Percentiles rank a stretch among this genome's conserved stretches.
Conservation (phyloP, 2,888 invertebrate species). For the Salticus scenicus region DNA sequence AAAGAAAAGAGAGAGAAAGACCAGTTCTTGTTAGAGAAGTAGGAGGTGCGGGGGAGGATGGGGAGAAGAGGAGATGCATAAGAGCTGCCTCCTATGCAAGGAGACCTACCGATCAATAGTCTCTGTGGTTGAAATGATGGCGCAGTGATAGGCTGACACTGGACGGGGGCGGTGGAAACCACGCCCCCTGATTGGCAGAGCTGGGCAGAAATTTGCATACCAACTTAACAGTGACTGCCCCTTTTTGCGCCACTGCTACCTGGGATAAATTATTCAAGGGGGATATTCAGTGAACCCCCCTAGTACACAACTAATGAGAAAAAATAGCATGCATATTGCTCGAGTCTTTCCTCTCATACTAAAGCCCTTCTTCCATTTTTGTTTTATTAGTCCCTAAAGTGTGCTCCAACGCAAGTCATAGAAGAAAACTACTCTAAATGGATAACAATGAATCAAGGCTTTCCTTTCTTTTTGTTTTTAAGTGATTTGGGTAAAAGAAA, state of each 20-base stretch:
- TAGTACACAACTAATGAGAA: conserved; percentile 48
- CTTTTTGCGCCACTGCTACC: conserved; percentile 59
- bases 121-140: conserved; percentile 68
- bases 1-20: conserved; percentile 56
- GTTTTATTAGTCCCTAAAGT: conserved; percentile 62
- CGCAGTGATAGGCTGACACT: conserved; percentile 68
- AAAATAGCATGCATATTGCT: conserved; percentile 68
- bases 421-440: conserved; percentile 59
- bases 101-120: conserved; percentile 62
- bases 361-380: conserved; percentile 47
- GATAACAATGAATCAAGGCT: conserved; percentile 69
- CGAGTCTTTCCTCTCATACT: conserved; percentile 6
- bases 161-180: conserved; percentile 53
- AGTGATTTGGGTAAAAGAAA: conserved; percentile 54
- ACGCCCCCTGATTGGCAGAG: conserved; percentile 66
- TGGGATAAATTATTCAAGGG: conserved; percentile 66
- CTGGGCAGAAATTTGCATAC: conserved; percentile 67
- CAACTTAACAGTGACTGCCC: conserved; percentile 67
- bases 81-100: conserved; percentile 67
- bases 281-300: neutral
- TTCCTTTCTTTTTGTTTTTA: conserved; percentile 44
- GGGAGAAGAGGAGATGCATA: conserved; percentile 60
- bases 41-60: neutral
- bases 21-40: conserved; percentile 58
- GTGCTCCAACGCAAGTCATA: conserved; percentile 38